Conservation (phyloP, 2,888 invertebrate species). For the Rhabditophanes sp. region DNA sequence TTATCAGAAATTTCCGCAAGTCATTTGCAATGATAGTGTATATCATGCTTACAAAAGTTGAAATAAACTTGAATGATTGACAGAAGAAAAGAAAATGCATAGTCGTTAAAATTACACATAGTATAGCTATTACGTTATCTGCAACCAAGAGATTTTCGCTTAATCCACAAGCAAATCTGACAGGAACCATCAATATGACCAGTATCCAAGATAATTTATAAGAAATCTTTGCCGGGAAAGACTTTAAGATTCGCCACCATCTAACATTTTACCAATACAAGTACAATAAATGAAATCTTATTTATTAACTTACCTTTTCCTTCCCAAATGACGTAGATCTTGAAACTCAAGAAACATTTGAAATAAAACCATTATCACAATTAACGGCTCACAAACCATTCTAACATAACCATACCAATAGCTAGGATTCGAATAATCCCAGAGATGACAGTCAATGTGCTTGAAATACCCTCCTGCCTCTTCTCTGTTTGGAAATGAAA, state of each 20-base stretch:
- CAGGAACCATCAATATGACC: conserved; percentile 18
- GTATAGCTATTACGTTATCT: conserved; percentile 76
- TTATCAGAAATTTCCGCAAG: conserved; percentile 78
- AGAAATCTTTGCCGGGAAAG: conserved; percentile 75
- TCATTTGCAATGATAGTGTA: conserved; percentile 95
- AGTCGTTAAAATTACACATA: conserved; percentile 83
- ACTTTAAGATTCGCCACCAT: conserved; percentile 68
- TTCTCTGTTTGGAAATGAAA: conserved; percentile 7
- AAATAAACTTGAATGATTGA: conserved; percentile 62
- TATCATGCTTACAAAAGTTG: conserved; percentile 96
- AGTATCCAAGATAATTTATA: conserved; percentile 79
- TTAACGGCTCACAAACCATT: conserved; percentile 6
- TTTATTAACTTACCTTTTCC: no score
- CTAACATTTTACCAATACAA: no score
- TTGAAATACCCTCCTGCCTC: conserved; percentile 4
- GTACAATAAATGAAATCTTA: no score
- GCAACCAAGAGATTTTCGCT: conserved; percentile 56
- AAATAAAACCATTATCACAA: conserved; percentile 17
- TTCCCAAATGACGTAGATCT: conserved; percentile 29
- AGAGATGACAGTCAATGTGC: conserved; percentile 3
- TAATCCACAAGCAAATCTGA: conserved; percentile 20
- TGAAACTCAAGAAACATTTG: conserved; percentile 23
- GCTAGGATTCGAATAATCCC: conserved; percentile 2
- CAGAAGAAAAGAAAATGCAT: conserved; percentile 94
- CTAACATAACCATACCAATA: conserved; percentile 4